Evolutionary conservation across 1,140 invertebrate species (phyloP), one percentile per base, ranked within the genome.

Genomic region (Saccostrea echinata): DNA sequence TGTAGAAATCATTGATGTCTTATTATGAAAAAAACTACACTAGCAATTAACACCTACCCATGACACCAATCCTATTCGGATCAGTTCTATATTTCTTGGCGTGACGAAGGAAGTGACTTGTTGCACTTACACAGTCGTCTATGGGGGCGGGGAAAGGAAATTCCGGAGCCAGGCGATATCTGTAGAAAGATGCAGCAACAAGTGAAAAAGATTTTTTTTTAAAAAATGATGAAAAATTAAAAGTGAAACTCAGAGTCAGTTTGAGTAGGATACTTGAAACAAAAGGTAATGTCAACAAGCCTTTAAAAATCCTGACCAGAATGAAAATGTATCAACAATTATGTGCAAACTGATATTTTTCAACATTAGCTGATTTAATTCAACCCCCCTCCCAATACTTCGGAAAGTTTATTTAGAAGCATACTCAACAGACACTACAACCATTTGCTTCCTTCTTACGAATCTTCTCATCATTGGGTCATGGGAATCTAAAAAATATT

Each of bases 101-200:
- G 55, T 94, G 88, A 27, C 90, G 86, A 3, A 94, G 82, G 16
- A 93, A 80, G 88, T 94, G 90, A 13, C 86, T 64, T 11, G 92
- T 92, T 13, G 91, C 93, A 24, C 80, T 89, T 27, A 91, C 84
- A 85, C 92, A 93, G 83, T 94, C 93, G 9, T 93, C 89, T 64
- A 92, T 71, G 3, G 92, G 90, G 35, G 88, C 87, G 0, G 94
- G 94, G 81, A 87, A 94, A 2, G 90, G 90, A 86, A 91, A 68
- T 89, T 94, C 93, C 53, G 94, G 94, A 1, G 93, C 90, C 53
- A 91, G 83, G 11, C 93, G 84, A 85, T 93, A 94, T 6, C 92
- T 92, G 16, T 57, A 76, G 84, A 80, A n/a, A n/a, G n/a, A n/a
- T n/a, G n/a, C n/a, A n/a, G n/a, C 68, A 81, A 61, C 1, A 33